A percentile compares a stretch with the other conserved stretches of the same genome.
These are phyloP conservation scores for Pterobdella sp. DNA, from an alignment of 2,888 invertebrate species.

Conservation along the genomic window DNA sequence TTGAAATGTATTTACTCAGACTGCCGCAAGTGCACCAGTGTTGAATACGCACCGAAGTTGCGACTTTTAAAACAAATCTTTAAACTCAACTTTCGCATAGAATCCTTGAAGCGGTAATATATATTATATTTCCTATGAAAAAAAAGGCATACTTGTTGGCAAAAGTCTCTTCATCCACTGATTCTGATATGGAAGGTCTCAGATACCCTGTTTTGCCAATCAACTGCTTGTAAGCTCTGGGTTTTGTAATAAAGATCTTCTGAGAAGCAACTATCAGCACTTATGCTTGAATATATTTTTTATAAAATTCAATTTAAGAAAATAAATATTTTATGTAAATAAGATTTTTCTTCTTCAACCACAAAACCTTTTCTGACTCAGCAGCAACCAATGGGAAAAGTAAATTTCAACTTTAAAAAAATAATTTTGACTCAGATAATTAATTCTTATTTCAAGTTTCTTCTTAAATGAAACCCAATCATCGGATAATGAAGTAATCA, in stretches of 20 bases:
- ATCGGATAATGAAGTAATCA: background rate
- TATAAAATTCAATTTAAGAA: background rate
- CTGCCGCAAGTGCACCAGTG: too few species aligned
- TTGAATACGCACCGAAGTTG: too few species aligned
- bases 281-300: background rate
- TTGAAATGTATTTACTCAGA: too few species aligned
- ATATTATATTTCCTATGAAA: too few species aligned
- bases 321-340: background rate
- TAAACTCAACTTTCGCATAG: too few species aligned
- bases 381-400: too few species aligned
- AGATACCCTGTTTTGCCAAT: conserved; percentile 25
- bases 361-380: too few species aligned
- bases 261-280: background rate
- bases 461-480: background rate
- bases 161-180: background rate
- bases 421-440: background rate
- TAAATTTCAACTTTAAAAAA: conserved; percentile 1
- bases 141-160: too few species aligned
- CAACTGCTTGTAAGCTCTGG: conserved; percentile 27
- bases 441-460: background rate
- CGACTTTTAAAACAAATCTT: too few species aligned
- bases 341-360: background rate
- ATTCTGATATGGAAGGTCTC: conserved; percentile 3
- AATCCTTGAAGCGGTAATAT: too few species aligned
- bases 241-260: background rate